These are phyloP conservation scores for Leptocoma aspasia DNA, from an alignment of 2,113 vertebrate genomes.

Conservation along the genomic window DNA sequence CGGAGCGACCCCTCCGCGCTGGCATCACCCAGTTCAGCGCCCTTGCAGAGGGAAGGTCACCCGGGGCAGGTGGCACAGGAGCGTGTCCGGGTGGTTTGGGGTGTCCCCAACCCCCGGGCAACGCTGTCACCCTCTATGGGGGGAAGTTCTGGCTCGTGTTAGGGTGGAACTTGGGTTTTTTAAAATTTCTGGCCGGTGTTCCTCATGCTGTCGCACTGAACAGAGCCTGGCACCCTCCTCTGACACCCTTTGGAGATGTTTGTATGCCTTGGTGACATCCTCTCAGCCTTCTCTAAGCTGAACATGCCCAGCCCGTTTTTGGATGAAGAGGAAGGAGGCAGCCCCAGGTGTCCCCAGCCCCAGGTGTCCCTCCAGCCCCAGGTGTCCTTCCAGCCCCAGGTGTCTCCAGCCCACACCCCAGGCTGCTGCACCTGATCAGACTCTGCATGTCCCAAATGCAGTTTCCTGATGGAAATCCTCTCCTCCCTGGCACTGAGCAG, in stretches of 20 bases:
- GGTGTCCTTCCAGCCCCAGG: not conserved
- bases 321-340: not conserved
- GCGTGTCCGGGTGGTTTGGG: accelerated
- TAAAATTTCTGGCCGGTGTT: not conserved
- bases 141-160: not conserved
- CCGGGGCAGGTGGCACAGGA: not conserved
- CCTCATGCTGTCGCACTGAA: not conserved
- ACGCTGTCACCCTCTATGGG: not conserved
- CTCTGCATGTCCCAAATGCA: accelerated
- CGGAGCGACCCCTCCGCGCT: not conserved
- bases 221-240: not conserved
- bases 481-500: not conserved
- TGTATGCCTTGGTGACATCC: too few relatives aligned
- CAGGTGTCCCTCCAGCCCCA: not conserved
- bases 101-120: not conserved
- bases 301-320: not conserved
- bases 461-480: not conserved
- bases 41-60: not conserved
- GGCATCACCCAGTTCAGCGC: accelerated
- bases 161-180: not conserved
- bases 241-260: too few relatives aligned
- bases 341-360: not conserved
- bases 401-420: not conserved
- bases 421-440: not conserved
- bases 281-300: not conserved